phyloP scores from a whole-genome alignment of 2,113 vertebrate genomes.

The Podarcis muralis region DNA sequence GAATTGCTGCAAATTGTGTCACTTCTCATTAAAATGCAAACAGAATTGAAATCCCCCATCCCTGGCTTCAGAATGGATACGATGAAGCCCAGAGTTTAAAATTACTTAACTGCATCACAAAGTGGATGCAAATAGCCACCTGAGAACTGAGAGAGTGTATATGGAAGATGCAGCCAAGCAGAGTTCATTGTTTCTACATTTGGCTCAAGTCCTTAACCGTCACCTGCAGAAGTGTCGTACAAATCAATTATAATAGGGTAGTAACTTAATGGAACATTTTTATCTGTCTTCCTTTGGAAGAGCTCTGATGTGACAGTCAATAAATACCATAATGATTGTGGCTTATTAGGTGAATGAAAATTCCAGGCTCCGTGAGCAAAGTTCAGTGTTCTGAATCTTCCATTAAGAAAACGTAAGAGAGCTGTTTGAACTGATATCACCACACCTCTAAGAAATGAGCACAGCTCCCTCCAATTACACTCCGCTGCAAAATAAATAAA shows the following conservation, averaged over 20 bases:
- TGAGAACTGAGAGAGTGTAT: not conserved
- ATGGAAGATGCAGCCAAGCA: not conserved
- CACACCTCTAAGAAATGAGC: not conserved
- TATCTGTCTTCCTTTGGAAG: not conserved
- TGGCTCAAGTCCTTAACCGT: not conserved
- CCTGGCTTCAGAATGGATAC: not conserved
- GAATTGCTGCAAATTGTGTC: too few relatives aligned
- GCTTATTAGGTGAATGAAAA: not conserved
- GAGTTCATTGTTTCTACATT: not conserved
- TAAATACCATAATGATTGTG: slow-evolving; percentile 1
- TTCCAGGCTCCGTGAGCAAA: not conserved
- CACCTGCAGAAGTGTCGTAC: not conserved
- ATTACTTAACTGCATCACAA: not conserved
- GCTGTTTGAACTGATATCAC: not conserved
- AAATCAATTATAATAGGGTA: slow-evolving; percentile 18
- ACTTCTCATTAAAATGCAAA: too few relatives aligned
- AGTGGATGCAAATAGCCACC: not conserved
- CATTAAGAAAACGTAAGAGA: not conserved
- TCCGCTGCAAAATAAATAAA: not conserved
- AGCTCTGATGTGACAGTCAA: not conserved
- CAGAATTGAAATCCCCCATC: too few relatives aligned
- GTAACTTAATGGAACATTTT: not conserved
- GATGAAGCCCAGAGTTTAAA: too few relatives aligned
- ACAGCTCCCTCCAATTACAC: not conserved
- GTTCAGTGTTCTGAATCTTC: not conserved